These are phyloP conservation scores for Stichopus chloronotus DNA, from an alignment of 35 echinoderm and acorn worm species.

Conservation along the genomic window DNA sequence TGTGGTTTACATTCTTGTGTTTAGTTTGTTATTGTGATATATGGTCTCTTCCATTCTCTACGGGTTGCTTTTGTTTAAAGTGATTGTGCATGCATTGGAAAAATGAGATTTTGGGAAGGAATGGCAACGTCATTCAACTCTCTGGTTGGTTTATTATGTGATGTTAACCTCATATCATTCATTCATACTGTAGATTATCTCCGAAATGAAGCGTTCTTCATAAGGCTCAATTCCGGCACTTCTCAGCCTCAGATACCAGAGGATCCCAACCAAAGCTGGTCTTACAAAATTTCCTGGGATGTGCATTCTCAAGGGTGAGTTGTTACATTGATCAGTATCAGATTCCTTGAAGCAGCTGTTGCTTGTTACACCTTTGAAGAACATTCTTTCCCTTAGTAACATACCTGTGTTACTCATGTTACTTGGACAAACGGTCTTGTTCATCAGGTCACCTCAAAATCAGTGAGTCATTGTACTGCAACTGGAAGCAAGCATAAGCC, in stretches of 20 bases:
- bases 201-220: not conserved
- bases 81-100: not conserved
- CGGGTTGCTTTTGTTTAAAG: not conserved
- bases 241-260: not conserved
- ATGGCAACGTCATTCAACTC: not conserved
- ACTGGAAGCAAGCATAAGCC: too few species aligned
- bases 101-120: not conserved
- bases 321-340: not conserved
- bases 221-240: not conserved
- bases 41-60: not conserved
- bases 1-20: not conserved
- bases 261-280: conserved; percentile 21
- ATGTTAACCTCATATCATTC: not conserved
- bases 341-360: not conserved
- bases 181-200: not conserved
- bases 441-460: not conserved
- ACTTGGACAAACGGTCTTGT: not conserved
- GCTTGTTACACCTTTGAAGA: not conserved
- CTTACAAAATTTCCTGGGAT: conserved; percentile 27
- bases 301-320: conserved; percentile 6
- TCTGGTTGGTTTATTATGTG: too few species aligned
- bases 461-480: too few species aligned
- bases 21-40: not conserved
- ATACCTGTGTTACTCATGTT: not conserved
- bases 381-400: not conserved